Conservation (phyloP, 2,113 vertebrate genomes). For the Lipotes vexillifer region DNA sequence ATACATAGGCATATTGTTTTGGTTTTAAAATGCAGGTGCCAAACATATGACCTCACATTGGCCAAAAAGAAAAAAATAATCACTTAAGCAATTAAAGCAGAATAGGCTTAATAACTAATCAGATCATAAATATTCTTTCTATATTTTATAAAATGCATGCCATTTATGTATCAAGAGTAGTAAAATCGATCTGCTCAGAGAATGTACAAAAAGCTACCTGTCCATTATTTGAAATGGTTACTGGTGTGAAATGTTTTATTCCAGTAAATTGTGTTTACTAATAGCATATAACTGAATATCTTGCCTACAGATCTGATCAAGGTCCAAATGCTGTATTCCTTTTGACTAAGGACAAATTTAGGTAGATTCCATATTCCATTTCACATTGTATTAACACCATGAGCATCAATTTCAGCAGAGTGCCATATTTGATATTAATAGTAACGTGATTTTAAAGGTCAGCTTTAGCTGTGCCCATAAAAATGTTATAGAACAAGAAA, state of each 20-base stretch:
- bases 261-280: conserved; percentile 37
- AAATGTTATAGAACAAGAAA: conserved; percentile 29
- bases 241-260: conserved; percentile 40
- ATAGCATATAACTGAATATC: neutral
- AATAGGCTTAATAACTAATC: conserved; percentile 52
- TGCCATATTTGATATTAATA: conserved; percentile 20
- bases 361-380: conserved; percentile 9
- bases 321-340: neutral
- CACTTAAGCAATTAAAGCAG: conserved; percentile 54
- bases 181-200: conserved; percentile 34
- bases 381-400: neutral
- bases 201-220: neutral
- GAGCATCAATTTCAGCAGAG: neutral
- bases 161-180: conserved; percentile 43
- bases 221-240: conserved; percentile 21
- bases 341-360: conserved; percentile 21
- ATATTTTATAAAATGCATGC: conserved; percentile 53
- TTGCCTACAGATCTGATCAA: conserved; percentile 26
- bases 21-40: conserved; percentile 32
- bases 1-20: conserved; percentile 35
- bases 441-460: conserved; percentile 59
- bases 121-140: conserved; percentile 57
- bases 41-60: conserved; percentile 19
- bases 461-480: conserved; percentile 31
- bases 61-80: conserved; percentile 20